Base-by-base conservation (phyloP, 2,113 vertebrate species). In the Perccottus glenii region DNA sequence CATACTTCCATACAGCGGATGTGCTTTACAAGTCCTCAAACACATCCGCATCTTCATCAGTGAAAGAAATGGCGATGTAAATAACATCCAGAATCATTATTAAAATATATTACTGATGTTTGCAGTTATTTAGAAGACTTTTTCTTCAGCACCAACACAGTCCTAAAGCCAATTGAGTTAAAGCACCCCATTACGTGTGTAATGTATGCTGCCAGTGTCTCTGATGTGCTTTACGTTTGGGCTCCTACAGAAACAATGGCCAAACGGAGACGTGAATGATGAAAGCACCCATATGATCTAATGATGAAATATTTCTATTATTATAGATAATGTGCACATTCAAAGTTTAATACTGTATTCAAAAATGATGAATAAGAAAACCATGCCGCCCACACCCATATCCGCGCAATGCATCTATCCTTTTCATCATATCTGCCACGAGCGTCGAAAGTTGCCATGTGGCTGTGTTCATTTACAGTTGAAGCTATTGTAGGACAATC, bases 281-380 rank as follows among this genome's bases (percentile, higher is more conserved):
- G 45, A 72, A 73, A 73, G 38, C 19, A 47, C 5, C 14, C 9
- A 43, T n/a, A 35, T 33, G 2, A 35, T 47, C 15, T 27, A 52
- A 42, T 60, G 70, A 65, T 47, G 56, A 40, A 64, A 59, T 4
- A 36, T 59, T 19, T 16, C 27, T n/a, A 9, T 11, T 9, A 56
- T 3, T 53, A 35, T 40, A 5, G 15, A 1, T 14, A 10, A 10
- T 52, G 15, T 44, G 32, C 48, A 57, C 32, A 10, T 3, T 50
- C 19, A 27, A 45, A 32, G 49, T 45, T 55, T 27, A 27, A 27
- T 27, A 1, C 40, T 15, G 11, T 19, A 61, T 61, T 62, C 49
- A 36, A 11, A 35, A 9, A 6, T 27, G 40, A 38, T 55, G 49
- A 55, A 42, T 48, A 42, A 32, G 15, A 4, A 32, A 5, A 7